Conservation (phyloP, 2,888 invertebrate species). For the Halictus ligatus region DNA sequence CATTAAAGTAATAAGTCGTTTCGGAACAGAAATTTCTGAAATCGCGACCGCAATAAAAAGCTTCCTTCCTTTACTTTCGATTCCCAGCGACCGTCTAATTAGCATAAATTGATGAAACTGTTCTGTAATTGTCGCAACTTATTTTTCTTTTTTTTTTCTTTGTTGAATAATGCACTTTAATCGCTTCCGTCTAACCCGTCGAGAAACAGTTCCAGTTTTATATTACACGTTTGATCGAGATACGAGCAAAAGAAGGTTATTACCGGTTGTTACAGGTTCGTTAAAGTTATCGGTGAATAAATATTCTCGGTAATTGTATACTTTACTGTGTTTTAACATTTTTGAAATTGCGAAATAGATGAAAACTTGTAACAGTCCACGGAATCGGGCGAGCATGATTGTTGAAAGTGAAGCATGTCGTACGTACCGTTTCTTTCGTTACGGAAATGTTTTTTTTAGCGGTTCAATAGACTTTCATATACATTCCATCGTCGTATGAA, state of each 20-base stretch:
- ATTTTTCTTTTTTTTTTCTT: not conserved
- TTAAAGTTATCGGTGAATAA: not conserved
- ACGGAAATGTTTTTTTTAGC: not conserved
- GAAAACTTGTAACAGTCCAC: not conserved
- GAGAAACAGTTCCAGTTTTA: not conserved
- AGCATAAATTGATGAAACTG: not conserved
- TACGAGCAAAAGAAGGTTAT: not conserved
- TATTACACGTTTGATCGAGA: not conserved
- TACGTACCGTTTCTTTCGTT: not conserved
- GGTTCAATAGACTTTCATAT: conserved; percentile 8
- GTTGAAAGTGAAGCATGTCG: not conserved
- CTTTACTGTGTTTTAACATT: not conserved
- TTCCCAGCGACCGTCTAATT: conserved; percentile 9
- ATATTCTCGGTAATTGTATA: not conserved
- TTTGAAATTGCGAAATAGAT: not conserved
- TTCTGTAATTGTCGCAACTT: not conserved
- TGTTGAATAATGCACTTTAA: not conserved
- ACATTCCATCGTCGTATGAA: not conserved
- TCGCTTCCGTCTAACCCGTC: not conserved
- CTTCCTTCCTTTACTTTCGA: conserved; percentile 7
- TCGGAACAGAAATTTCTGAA: not conserved
- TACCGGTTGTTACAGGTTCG: not conserved
- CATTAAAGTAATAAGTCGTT: conserved; percentile 23
- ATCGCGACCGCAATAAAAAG: conserved; percentile 4
- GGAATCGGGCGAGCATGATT: not conserved